Percentiles rank a stretch among this genome's conserved stretches.
These are phyloP conservation scores for Listrodromus nycthemerus DNA, from an alignment of 2,888 invertebrate genomes.

Conservation along the genomic window DNA sequence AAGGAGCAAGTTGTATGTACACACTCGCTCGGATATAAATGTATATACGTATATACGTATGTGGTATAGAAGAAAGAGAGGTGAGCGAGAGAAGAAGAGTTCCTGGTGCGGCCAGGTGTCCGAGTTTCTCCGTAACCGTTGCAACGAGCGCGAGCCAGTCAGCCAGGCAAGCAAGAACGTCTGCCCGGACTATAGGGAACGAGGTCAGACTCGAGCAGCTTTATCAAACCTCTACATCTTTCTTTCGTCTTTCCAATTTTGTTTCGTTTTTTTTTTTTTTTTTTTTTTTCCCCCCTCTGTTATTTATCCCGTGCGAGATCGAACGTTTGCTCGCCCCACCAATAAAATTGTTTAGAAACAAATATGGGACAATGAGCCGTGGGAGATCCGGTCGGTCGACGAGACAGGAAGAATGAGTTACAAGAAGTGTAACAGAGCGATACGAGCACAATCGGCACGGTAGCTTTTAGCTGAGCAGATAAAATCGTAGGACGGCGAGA, in stretches of 20 bases:
- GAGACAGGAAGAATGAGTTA: not conserved
- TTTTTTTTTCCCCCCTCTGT: not conserved
- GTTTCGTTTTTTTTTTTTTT: conserved; percentile 9
- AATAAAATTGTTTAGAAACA: not conserved
- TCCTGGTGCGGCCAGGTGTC: conserved; percentile 73
- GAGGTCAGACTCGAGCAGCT: conserved; percentile 61
- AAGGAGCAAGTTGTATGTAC: conserved; percentile 28
- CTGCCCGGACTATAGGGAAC: conserved; percentile 61
- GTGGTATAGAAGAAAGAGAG: conserved; percentile 56
- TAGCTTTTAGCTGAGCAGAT: not conserved
- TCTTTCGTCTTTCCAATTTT: conserved; percentile 30
- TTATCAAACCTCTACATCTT: conserved; percentile 55
- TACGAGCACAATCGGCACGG: not conserved
- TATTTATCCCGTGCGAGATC: not conserved
- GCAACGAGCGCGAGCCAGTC: conserved; percentile 55
- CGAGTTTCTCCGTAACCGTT: conserved; percentile 71
- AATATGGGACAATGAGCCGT: not conserved
- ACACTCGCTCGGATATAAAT: conserved; percentile 35
- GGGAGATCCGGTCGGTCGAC: not conserved
- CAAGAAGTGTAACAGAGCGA: not conserved
- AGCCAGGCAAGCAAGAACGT: conserved; percentile 57
- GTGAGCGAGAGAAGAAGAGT: conserved; percentile 66
- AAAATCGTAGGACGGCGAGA: conserved; percentile 17
- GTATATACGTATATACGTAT: conserved; percentile 25
- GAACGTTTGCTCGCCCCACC: not conserved